phyloP scores from a whole-genome alignment of 1,140 invertebrate genomes.

The Spodoptera litura region DNA sequence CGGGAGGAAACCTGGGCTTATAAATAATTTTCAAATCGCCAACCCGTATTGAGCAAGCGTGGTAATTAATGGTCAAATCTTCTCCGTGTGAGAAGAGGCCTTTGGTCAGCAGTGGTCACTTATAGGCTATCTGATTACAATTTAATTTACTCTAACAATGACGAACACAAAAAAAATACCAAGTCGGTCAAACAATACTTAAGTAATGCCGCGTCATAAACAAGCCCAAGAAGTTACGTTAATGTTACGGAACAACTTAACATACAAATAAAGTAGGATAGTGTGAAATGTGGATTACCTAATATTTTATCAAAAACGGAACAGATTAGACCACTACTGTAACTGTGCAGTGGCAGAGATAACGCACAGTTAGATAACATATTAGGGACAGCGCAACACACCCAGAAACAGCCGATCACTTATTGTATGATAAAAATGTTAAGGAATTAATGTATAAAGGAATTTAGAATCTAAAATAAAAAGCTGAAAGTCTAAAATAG shows the following conservation, averaged over 20 bases:
- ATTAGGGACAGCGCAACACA: constrained; percentile 39
- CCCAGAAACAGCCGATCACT: not conserved
- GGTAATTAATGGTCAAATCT: too few species aligned
- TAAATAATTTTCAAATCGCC: too few species aligned
- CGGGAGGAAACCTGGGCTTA: too few species aligned
- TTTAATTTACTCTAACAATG: too few species aligned
- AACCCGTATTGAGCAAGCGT: too few species aligned
- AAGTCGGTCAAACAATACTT: too few species aligned
- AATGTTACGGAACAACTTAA: not conserved
- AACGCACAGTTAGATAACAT: constrained; percentile 52
- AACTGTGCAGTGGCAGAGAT: not conserved
- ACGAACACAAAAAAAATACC: too few species aligned
- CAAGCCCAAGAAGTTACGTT: not conserved
- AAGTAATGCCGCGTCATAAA: too few species aligned
- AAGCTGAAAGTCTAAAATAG: too few species aligned
- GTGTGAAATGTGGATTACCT: not conserved
- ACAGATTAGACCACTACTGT: constrained; percentile 50
- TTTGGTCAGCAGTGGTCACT: too few species aligned
- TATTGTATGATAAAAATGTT: not conserved
- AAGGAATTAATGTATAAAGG: not conserved
- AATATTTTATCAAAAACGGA: constrained; percentile 46
- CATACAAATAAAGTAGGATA: not conserved
- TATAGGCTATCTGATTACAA: too few species aligned
- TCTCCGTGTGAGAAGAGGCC: too few species aligned
- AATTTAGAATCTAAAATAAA: not conserved